These are phyloP conservation scores for Copidosoma floridanum DNA, from an alignment of 1,140 invertebrate genomes.

Conservation along the genomic window DNA sequence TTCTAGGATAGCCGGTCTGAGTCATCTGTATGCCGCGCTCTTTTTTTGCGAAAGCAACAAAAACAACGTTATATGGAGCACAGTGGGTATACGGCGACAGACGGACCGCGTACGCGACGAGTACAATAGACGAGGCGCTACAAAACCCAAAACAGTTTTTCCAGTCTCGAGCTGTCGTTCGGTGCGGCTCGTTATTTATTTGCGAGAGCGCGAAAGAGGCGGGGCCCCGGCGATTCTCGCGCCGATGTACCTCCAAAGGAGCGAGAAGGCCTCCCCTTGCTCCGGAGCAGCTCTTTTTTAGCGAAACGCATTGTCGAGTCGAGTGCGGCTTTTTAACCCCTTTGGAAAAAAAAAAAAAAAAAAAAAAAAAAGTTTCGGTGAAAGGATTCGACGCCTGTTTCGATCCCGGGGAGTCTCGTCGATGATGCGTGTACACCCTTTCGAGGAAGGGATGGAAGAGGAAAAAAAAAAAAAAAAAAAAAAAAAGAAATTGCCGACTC, in stretches of 20 bases:
- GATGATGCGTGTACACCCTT: no score
- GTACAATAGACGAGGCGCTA: conserved; percentile 28
- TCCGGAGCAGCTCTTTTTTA: conserved; percentile 30
- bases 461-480: conserved; percentile 4
- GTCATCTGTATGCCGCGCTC: background rate
- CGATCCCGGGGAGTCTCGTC: no score
- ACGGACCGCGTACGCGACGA: background rate
- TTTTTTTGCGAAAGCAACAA: background rate
- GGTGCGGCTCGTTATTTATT: conserved; percentile 54
- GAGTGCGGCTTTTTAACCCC: conserved; percentile 57
- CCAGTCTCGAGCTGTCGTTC: conserved; percentile 51
- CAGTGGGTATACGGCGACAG: no score
- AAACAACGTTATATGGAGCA: conserved; percentile 10
- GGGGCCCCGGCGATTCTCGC: background rate
- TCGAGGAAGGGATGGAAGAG: conserved; percentile 31
- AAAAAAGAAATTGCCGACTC: conserved; percentile 32
- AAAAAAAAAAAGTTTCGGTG: no score
- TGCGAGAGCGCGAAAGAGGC: conserved; percentile 16
- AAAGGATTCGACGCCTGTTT: no score
- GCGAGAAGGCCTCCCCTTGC: no score
- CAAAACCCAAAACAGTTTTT: conserved; percentile 55
- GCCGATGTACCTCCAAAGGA: background rate
- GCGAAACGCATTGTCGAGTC: conserved; percentile 47
- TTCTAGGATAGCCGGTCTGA: no score
- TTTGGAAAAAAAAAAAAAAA: no score